phyloP scores from a whole-genome alignment of 2,113 vertebrate species.

The Dromiciops gliroides region DNA sequence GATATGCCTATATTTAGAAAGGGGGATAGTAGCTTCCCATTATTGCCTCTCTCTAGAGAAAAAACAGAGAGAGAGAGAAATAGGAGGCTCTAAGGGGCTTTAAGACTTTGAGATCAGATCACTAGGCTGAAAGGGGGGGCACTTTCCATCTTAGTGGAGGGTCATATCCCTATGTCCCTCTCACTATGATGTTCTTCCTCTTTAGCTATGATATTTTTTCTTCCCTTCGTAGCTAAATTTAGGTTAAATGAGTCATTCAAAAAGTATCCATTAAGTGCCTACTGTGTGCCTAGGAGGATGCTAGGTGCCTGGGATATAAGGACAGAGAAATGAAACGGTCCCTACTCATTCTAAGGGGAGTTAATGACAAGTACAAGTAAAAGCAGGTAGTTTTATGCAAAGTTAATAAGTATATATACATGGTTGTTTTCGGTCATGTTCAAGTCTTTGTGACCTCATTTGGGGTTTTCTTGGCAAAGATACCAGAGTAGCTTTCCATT shows the following conservation, averaged over 20 bases:
- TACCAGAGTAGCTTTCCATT: background rate
- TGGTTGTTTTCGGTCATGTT: background rate
- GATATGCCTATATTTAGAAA: too few species aligned
- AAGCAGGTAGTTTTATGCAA: background rate
- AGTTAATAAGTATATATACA: background rate
- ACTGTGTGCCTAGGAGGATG: background rate
- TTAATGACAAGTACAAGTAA: background rate
- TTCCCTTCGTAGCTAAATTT: background rate
- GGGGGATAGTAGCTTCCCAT: too few species aligned
- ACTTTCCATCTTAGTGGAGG: too few species aligned
- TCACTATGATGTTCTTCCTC: background rate
- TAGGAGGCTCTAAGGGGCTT: too few species aligned
- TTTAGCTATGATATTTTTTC: background rate
- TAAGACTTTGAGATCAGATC: too few species aligned
- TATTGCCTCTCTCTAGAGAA: too few species aligned
- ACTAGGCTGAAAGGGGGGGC: too few species aligned
- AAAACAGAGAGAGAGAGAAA: too few species aligned
- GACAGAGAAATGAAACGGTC: background rate
- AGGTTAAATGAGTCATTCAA: background rate
- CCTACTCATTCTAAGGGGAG: background rate
- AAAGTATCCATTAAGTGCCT: background rate
- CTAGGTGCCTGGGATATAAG: background rate
- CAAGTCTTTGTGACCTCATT: background rate
- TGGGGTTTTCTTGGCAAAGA: background rate
- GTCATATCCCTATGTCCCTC: too few species aligned